phyloP scores from a whole-genome alignment of 2,113 vertebrate genomes.

The Grammomys dolichurus region DNA sequence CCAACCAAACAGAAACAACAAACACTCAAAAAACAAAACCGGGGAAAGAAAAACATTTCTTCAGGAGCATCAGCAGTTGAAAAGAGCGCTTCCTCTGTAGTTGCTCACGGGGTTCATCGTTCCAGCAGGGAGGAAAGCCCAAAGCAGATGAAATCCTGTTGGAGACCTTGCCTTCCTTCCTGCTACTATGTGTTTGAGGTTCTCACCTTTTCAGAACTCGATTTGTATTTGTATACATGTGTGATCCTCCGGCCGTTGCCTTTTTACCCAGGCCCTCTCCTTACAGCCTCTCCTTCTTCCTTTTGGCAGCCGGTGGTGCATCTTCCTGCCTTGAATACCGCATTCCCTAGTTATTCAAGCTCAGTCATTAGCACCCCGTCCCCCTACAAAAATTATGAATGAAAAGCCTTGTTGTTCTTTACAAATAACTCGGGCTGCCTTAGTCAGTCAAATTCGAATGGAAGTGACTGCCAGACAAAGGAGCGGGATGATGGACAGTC shows the following conservation, averaged over 20 bases:
- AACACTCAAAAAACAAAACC: not conserved
- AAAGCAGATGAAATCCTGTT: constrained; percentile 73
- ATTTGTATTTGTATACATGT: constrained; percentile 87
- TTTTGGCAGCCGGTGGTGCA: constrained; percentile 86
- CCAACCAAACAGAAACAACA: too few relatives aligned
- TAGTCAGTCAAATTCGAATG: constrained; percentile 92
- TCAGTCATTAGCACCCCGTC: constrained; percentile 91
- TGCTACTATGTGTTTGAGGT: constrained; percentile 74
- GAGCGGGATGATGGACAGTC: constrained; percentile 89
- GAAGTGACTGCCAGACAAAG: constrained; percentile 90
- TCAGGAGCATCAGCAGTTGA: constrained; percentile 29
- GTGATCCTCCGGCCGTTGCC: constrained; percentile 82
- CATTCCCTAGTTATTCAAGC: constrained; percentile 89
- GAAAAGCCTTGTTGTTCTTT: constrained; percentile 94
- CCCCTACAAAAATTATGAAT: constrained; percentile 92
- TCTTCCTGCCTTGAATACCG: constrained; percentile 90
- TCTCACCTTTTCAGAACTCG: constrained; percentile 84
- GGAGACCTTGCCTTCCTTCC: constrained; percentile 80
- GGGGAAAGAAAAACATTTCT: too few relatives aligned
- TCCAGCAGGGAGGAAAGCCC: constrained; percentile 2
- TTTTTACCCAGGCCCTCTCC: constrained; percentile 85
- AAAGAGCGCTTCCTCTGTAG: constrained; percentile 67
- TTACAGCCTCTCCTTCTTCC: constrained; percentile 84
- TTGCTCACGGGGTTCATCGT: constrained; percentile 59
- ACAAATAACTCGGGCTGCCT: constrained; percentile 92